Conservation (phyloP, 2,113 vertebrate species). For the Scortum barcoo region DNA sequence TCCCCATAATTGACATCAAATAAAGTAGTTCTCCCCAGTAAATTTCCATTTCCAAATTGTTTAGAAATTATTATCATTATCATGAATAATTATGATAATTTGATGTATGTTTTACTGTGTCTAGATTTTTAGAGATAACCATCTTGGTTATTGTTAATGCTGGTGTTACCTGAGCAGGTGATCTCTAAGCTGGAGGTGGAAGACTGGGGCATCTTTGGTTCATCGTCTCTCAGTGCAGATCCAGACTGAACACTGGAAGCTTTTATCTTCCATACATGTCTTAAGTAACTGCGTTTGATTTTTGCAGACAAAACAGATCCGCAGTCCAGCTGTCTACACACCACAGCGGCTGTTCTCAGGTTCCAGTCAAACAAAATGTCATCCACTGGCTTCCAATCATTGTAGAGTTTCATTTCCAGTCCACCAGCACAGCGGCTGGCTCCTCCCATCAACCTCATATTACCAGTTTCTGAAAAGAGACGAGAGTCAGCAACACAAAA, state of each 20-base stretch:
- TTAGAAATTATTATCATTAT: no score
- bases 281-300: background rate
- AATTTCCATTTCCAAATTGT: no score
- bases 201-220: background rate
- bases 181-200: background rate
- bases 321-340: background rate
- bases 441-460: background rate
- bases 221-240: background rate
- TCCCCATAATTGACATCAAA: no score
- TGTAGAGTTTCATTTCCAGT: background rate
- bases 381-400: background rate
- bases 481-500: background rate
- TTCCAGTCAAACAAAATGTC: background rate
- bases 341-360: background rate
- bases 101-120: no score
- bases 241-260: background rate
- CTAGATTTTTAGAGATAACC: no score
- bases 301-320: background rate
- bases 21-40: no score
- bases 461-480: background rate
- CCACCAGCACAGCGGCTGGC: background rate
- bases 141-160: background rate
- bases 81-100: no score
- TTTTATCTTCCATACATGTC: background rate
- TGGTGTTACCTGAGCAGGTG: constrained; percentile 5